Conservation (phyloP, 2,888 invertebrate species). For the Dendrolimus houi region DNA sequence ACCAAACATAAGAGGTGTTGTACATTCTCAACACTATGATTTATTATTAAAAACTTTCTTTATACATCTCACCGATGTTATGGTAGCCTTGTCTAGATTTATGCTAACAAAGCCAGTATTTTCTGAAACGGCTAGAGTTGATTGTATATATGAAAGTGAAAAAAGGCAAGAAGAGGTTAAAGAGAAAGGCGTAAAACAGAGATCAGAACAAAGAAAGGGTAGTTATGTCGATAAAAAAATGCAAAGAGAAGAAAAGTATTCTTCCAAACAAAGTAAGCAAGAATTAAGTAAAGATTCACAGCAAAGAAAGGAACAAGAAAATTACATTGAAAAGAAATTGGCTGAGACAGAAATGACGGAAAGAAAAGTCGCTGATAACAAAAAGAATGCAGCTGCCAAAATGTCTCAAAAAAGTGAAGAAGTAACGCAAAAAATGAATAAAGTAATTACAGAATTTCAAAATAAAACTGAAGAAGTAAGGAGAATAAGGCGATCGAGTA, state of each 20-base stretch:
- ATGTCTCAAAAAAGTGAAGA: slow-evolving; percentile 59
- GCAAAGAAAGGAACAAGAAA: not conserved
- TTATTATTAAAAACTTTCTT: slow-evolving; percentile 60
- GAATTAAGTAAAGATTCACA: not conserved
- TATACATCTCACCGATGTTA: slow-evolving; percentile 62
- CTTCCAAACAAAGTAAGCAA: not conserved
- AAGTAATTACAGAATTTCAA: slow-evolving; percentile 59
- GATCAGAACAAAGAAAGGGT: slow-evolving; percentile 1
- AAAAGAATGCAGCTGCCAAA: slow-evolving; percentile 39
- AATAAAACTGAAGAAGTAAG: slow-evolving; percentile 35
- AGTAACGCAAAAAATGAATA: slow-evolving; percentile 51
- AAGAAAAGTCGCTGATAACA: slow-evolving; percentile 11
- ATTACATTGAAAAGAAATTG: slow-evolving; percentile 3
- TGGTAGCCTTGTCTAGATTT: slow-evolving; percentile 61
- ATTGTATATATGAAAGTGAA: slow-evolving; percentile 11
- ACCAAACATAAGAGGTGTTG: slow-evolving; percentile 46
- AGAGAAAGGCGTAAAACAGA: slow-evolving; percentile 1
- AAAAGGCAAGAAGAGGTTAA: slow-evolving; percentile 6
- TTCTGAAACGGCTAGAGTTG: slow-evolving; percentile 12
- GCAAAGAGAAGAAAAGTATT: slow-evolving; percentile 4
- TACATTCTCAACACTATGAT: slow-evolving; percentile 46
- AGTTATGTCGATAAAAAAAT: slow-evolving; percentile 1
- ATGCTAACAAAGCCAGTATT: slow-evolving; percentile 43
- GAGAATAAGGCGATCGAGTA: slow-evolving; percentile 35
- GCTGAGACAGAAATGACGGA: slow-evolving; percentile 5